A percentile compares a stretch with the other conserved stretches of the same genome.
Conservation (phyloP, 2,888 invertebrate species). For the Chydorus sphaericus region DNA sequence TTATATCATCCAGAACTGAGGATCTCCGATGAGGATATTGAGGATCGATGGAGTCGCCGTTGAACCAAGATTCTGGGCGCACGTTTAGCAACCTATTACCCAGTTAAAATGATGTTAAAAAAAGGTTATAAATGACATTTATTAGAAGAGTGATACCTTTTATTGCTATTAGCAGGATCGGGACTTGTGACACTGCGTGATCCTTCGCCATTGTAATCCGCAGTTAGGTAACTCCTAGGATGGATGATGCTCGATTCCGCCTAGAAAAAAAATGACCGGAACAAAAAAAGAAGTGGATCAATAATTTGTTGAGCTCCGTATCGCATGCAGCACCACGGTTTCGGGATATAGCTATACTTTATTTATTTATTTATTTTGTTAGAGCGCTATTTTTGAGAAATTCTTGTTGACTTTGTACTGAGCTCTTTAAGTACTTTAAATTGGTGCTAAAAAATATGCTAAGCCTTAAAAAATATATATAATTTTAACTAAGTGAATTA, state of each 20-base stretch:
- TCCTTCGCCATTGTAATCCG: constrained; percentile 1
- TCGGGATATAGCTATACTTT: too few species aligned
- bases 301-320: background rate
- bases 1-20: constrained; percentile 12
- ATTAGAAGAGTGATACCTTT: too few species aligned
- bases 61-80: background rate
- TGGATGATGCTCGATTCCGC: constrained; percentile 4
- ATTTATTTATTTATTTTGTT: too few species aligned
- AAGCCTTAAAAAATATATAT: too few species aligned
- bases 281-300: background rate
- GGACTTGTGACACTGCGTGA: background rate
- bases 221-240: constrained; percentile 1
- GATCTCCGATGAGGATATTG: constrained; percentile 15
- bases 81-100: background rate
- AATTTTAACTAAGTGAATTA: too few species aligned
- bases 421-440: too few species aligned
- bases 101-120: background rate
- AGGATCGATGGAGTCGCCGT: background rate
- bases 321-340: too few species aligned
- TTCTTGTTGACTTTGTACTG: too few species aligned
- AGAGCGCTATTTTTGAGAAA: too few species aligned
- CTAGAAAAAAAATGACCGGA: background rate
- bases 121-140: background rate
- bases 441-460: too few species aligned
- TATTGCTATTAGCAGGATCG: background rate